phyloP scores from a whole-genome alignment of 2,888 invertebrate species.

The Gastrophysa polygoni region DNA sequence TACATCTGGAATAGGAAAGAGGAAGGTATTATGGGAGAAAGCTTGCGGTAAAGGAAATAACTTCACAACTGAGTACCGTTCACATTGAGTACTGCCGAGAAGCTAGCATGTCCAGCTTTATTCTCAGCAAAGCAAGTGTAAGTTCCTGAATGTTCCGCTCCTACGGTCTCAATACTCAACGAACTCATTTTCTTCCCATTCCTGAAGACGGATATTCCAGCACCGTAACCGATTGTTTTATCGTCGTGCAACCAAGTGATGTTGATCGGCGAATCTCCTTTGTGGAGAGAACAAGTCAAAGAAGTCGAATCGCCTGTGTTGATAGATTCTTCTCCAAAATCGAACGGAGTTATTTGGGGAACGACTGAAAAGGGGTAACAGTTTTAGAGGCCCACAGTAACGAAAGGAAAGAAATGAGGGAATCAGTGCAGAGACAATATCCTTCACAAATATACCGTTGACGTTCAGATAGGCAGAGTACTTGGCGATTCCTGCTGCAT shows the following conservation, averaged over 20 bases:
- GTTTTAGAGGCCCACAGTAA: not conserved
- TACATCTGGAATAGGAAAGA: slow-evolving; percentile 51
- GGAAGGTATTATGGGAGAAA: not conserved
- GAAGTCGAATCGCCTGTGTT: slow-evolving; percentile 73
- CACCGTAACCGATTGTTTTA: slow-evolving; percentile 57
- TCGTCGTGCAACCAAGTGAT: slow-evolving; percentile 71
- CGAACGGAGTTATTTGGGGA: slow-evolving; percentile 58
- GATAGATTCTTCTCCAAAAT: slow-evolving; percentile 60
- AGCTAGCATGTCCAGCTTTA: slow-evolving; percentile 66
- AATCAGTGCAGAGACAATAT: not conserved
- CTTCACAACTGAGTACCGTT: slow-evolving; percentile 64
- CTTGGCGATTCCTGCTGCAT: slow-evolving; percentile 70
- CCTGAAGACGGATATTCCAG: slow-evolving; percentile 63
- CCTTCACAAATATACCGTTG: slow-evolving; percentile 63
- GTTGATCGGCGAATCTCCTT: slow-evolving; percentile 79
- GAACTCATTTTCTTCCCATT: slow-evolving; percentile 68
- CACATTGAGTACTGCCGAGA: slow-evolving; percentile 68
- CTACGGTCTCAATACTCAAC: slow-evolving; percentile 65
- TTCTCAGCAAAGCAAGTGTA: slow-evolving; percentile 69
- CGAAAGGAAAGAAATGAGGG: not conserved
- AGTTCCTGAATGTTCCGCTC: slow-evolving; percentile 66
- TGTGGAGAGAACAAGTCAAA: slow-evolving; percentile 65
- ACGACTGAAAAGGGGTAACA: slow-evolving; percentile 39
- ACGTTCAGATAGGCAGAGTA: slow-evolving; percentile 70
- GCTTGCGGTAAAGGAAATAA: not conserved